Percentiles rank a stretch among this genome's conserved stretches.
Evolutionary conservation across 2,888 invertebrate genomes (phyloP).

Genomic region (Apamea anceps): DNA sequence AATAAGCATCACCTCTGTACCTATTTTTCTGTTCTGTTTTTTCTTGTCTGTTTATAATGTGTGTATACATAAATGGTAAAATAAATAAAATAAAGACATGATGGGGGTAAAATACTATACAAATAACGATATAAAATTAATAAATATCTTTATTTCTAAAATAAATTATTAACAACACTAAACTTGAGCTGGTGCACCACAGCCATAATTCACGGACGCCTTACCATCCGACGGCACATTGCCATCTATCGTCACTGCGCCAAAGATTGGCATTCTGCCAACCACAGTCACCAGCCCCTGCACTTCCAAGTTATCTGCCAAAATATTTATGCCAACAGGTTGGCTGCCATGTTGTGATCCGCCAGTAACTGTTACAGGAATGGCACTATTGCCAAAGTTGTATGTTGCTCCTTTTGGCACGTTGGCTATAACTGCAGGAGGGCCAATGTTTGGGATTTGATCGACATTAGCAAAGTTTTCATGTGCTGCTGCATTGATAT

Average conservation of each 20-base stretch:
- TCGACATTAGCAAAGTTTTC: slow-evolving; percentile 21
- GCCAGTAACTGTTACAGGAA: slow-evolving; percentile 35
- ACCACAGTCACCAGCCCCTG: slow-evolving; percentile 77
- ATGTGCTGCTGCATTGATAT: slow-evolving; percentile 11
- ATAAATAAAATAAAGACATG: no score
- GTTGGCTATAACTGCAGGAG: background rate
- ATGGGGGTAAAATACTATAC: background rate
- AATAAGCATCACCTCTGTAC: no score
- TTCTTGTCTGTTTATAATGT: no score
- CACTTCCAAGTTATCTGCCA: slow-evolving; percentile 78
- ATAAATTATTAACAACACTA: slow-evolving; percentile 40
- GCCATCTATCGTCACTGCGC: slow-evolving; percentile 77
- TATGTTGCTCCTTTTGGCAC: slow-evolving; percentile 15
- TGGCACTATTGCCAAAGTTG: slow-evolving; percentile 45
- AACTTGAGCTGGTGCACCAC: slow-evolving; percentile 12
- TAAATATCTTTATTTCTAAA: slow-evolving; percentile 55
- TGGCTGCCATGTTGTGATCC: slow-evolving; percentile 9
- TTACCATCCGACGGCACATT: slow-evolving; percentile 76
- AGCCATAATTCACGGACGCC: slow-evolving; percentile 73
- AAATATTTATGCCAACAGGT: slow-evolving; percentile 75
- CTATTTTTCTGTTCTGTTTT: no score
- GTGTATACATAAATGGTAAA: no score
- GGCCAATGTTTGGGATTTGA: slow-evolving; percentile 7
- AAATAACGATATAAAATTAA: background rate
- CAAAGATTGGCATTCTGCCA: slow-evolving; percentile 80